Conservation (phyloP, 2,113 vertebrate species). For the Bos indicus region DNA sequence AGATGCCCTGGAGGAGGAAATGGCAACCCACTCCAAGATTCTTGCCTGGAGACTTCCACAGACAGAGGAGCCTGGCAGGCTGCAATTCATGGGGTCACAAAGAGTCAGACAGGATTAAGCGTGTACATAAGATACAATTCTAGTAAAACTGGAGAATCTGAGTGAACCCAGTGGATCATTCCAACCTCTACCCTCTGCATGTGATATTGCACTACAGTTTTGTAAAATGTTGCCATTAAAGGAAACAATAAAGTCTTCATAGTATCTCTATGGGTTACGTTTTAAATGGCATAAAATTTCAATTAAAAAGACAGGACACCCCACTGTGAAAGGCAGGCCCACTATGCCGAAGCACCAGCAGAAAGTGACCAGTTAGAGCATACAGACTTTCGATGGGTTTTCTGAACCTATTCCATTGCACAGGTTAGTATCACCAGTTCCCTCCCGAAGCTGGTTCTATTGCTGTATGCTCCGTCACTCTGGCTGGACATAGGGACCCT, state of each 20-base stretch:
- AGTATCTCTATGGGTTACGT: not conserved
- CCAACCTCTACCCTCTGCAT: accelerated
- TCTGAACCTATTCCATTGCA: not conserved
- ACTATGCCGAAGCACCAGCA: no score
- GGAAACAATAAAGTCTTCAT: not conserved
- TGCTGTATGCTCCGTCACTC: accelerated
- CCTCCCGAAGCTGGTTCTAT: not conserved
- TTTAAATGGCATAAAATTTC: not conserved
- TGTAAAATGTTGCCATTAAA: not conserved
- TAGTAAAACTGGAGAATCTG: not conserved
- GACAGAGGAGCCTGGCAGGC: not conserved
- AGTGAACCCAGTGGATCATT: not conserved
- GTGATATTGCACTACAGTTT: not conserved
- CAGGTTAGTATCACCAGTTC: accelerated
- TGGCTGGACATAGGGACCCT: not conserved
- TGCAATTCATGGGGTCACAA: not conserved
- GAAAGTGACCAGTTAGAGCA: not conserved
- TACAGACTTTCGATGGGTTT: not conserved
- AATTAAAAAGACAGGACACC: not conserved
- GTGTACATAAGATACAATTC: not conserved
- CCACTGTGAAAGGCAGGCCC: not conserved
- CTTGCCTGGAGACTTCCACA: not conserved
- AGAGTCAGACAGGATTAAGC: not conserved
- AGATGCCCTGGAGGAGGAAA: not conserved
- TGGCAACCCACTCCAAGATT: not conserved